Evolutionary conservation across 2,888 invertebrate species (phyloP).

Genomic region (Plagiodera versicolora): DNA sequence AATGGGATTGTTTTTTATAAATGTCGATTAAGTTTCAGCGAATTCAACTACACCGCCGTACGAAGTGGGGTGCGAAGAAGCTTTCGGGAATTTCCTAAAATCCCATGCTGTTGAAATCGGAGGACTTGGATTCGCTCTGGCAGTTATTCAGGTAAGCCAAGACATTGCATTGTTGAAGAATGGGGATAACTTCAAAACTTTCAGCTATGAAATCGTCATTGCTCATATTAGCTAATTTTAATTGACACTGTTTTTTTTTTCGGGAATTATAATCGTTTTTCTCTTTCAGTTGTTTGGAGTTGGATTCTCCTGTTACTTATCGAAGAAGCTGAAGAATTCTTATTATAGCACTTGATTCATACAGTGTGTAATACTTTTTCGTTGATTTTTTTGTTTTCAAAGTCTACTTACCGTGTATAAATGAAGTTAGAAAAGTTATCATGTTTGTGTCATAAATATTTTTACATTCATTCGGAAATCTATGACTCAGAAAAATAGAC

Average conservation of each 20-base stretch:
- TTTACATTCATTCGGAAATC: not conserved
- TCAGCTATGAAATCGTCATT: not conserved
- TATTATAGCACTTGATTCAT: conserved; percentile 41
- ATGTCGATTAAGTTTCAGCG: not conserved
- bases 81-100: conserved; percentile 66
- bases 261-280: conserved; percentile 2
- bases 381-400: not conserved
- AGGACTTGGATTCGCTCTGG: conserved; percentile 80
- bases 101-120: conserved; percentile 76
- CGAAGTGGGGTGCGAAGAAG: conserved; percentile 65
- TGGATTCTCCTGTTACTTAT: conserved; percentile 87
- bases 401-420: not conserved
- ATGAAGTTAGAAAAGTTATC: not conserved
- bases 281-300: conserved; percentile 78
- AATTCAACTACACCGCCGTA: conserved; percentile 52
- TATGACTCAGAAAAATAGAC: no score
- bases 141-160: conserved; percentile 76
- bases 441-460: not conserved
- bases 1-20: no score
- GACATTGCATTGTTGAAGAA: no score
- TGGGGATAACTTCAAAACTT: not conserved
- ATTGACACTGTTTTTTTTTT: not conserved
- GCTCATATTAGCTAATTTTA: no score
- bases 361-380: not conserved
- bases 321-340: conserved; percentile 63